Base-by-base conservation (phyloP, 2,797 vertebrate species). In the Clarias platycephalus region DNA sequence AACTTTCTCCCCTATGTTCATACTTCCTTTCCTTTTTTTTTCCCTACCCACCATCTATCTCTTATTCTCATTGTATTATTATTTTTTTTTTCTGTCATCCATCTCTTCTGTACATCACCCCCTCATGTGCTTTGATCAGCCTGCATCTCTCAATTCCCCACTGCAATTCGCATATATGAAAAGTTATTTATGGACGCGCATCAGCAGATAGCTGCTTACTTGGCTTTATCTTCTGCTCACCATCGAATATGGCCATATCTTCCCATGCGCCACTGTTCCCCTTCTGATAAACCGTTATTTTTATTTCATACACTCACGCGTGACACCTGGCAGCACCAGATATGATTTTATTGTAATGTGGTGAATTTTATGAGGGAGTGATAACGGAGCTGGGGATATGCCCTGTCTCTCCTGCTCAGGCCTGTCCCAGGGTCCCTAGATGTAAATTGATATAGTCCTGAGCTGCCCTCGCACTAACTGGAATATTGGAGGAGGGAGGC, bases 371-470 rank as follows among this genome's bases (percentile, higher is more conserved):
- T 91, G 89, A 49, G 86, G 72, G 87, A 90, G 60, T 81, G 88
- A 90, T 86, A 86, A 89, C 85, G 90, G 90, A 72, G 91, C 88
- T 86, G 90, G 88, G 88, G 87, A 88, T 85, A 88, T 89, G 91
- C 89, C 90, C 90, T 90, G 91, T 87, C 55, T 37, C 58, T 87
- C 80, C 83, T 87, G 62, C 82, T 86, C 44, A 80, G 82, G 76
- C 83, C 79, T 87, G 88, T 88, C 86, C 76, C 85, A 64, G 55
- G 77, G 72, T 62, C 81, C 68, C 80, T 90, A 86, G 88, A 92
- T 93, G 93, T 92, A 93, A 94, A 94, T 93, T 86, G 93, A 94
- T 94, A 92, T 88, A 87, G 91, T 91, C 88, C 85, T 78, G 28
- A 63, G 60, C 76, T 87, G 81, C 80, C 74, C 83, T 88, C 76